Evolutionary conservation across 2,113 vertebrate genomes (phyloP).

Genomic region (Scalopus aquaticus): DNA sequence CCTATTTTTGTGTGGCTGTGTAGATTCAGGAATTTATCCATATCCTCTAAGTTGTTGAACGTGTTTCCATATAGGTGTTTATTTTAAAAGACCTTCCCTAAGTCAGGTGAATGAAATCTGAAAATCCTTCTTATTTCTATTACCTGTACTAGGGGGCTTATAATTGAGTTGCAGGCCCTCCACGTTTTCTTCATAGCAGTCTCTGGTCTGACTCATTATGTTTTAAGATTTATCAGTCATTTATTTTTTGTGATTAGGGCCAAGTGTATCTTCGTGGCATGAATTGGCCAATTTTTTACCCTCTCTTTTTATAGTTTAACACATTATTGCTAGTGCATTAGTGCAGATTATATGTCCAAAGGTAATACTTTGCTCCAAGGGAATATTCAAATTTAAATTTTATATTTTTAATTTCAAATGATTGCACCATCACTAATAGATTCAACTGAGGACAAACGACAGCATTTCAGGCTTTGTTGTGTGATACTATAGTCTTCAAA

Average conservation of each 20-base stretch:
- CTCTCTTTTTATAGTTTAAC: not conserved
- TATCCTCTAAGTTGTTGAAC: too few species aligned
- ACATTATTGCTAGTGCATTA: not conserved
- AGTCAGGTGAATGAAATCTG: not conserved
- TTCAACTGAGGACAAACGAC: not conserved
- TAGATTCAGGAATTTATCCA: too few species aligned
- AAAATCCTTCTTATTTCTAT: not conserved
- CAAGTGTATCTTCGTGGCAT: not conserved
- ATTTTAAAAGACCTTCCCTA: not conserved
- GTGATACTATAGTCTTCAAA: not conserved
- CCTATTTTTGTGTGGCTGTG: too few species aligned
- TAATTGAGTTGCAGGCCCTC: not conserved
- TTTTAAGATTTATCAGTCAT: constrained; percentile 14
- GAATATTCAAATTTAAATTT: not conserved
- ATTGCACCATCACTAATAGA: not conserved
- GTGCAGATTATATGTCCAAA: not conserved
- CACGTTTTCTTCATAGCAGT: not conserved
- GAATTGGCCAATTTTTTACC: not conserved
- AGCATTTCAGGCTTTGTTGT: not conserved
- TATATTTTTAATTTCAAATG: not conserved
- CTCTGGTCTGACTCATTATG: not conserved
- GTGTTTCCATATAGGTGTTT: too few species aligned
- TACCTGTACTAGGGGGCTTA: not conserved
- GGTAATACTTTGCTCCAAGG: not conserved
- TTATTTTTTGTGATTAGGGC: not conserved